These are phyloP conservation scores for Falco cherrug DNA, from an alignment of 2,797 vertebrate genomes.

Conservation along the genomic window DNA sequence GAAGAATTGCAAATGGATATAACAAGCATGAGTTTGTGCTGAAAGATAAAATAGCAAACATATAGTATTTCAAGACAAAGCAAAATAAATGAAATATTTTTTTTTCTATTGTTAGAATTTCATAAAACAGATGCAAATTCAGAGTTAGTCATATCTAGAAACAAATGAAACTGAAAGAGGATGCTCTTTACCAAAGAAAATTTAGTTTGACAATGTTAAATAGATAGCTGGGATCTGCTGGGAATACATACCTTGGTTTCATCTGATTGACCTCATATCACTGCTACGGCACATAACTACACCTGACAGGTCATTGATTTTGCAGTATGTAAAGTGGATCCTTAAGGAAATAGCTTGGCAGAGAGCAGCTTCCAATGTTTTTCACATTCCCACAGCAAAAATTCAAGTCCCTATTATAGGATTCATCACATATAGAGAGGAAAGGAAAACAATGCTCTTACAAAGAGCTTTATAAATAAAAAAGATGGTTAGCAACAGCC, in stretches of 20 bases:
- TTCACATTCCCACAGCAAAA: conserved; percentile 29
- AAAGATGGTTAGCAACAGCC: neutral
- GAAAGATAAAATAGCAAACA: neutral
- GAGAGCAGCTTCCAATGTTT: conserved; percentile 4
- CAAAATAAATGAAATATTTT: neutral
- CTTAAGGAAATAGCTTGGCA: conserved; percentile 31
- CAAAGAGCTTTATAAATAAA: neutral
- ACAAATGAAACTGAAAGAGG: neutral
- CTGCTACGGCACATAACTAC: conserved; percentile 10
- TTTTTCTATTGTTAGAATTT: neutral
- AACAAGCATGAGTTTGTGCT: neutral
- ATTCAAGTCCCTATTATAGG: neutral
- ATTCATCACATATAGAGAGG: neutral
- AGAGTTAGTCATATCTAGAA: neutral
- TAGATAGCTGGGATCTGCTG: conserved; percentile 7
- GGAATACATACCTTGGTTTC: conserved; percentile 48
- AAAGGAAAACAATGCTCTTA: neutral
- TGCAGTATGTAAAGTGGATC: conserved; percentile 8
- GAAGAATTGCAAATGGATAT: neutral
- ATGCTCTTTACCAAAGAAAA: conserved; percentile 5
- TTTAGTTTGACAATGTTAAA: conserved; percentile 39
- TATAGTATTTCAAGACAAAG: neutral
- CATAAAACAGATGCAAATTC: neutral
- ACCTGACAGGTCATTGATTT: conserved; percentile 52
- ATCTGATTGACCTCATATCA: conserved; percentile 51